phyloP scores from a whole-genome alignment of 2,888 invertebrate species.

The Noctua janthina region DNA sequence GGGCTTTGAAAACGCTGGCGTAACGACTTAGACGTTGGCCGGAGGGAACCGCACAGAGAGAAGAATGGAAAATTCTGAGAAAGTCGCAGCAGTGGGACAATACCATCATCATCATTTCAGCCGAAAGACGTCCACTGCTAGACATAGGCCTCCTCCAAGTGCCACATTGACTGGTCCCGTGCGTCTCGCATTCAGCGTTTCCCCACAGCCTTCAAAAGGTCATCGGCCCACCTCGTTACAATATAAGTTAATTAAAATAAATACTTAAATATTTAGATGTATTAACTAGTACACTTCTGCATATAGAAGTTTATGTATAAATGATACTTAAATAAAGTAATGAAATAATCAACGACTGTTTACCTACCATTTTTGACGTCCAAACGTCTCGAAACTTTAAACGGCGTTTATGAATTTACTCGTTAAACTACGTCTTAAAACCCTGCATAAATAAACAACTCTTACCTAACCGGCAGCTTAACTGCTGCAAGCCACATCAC shows the following conservation, averaged over 20 bases:
- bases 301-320: background rate
- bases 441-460: conserved; percentile 23
- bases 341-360: background rate
- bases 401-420: background rate
- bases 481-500: conserved; percentile 34
- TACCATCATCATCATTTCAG: too few relatives aligned
- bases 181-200: too few relatives aligned
- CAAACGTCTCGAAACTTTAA: background rate
- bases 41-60: background rate
- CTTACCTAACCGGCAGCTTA: background rate
- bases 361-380: background rate
- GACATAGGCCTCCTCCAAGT: too few relatives aligned
- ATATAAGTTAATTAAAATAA: too few relatives aligned
- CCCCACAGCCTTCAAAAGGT: too few relatives aligned
- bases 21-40: too few relatives aligned
- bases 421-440: conserved; percentile 11
- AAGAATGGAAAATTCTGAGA: background rate
- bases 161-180: too few relatives aligned
- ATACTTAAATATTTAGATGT: background rate
- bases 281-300: background rate
- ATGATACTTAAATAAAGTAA: background rate
- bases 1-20: background rate
- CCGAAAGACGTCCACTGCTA: too few relatives aligned
- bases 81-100: background rate
- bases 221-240: too few relatives aligned